Evolutionary conservation across 2,113 vertebrate genomes (phyloP).

Genomic region (Semnopithecus entellus): DNA sequence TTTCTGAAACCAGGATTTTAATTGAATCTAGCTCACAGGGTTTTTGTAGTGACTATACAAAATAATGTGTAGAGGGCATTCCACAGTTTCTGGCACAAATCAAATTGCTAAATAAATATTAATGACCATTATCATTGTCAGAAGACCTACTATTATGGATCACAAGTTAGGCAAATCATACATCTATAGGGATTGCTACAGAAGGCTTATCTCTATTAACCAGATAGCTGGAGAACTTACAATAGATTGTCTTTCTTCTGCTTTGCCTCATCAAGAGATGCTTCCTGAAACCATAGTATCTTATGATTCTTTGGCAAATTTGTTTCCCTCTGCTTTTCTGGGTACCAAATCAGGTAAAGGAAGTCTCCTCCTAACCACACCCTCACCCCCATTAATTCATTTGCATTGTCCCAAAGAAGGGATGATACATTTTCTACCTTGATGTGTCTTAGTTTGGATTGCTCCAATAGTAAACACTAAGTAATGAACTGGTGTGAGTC

Average conservation of each 20-base stretch:
- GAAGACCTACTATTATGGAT: not conserved
- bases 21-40: not conserved
- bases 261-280: not conserved
- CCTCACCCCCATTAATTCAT: not conserved
- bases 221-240: not conserved
- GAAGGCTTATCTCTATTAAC: not conserved
- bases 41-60: not conserved
- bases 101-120: not conserved
- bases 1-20: not conserved
- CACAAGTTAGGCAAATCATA: not conserved
- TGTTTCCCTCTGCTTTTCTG: not conserved
- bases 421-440: not conserved
- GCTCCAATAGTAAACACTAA: not conserved
- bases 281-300: not conserved
- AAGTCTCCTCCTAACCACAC: not conserved
- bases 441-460: not conserved
- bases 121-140: not conserved
- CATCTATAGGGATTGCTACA: not conserved
- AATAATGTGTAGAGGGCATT: not conserved
- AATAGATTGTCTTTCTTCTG: not conserved
- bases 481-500: not conserved
- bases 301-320: not conserved
- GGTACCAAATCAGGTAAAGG: not conserved
- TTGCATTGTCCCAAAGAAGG: not conserved
- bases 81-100: not conserved